Evolutionary conservation across 2,888 invertebrate genomes (phyloP), one percentile per base, ranked within the genome.

Genomic region (Archips crataeganus): DNA sequence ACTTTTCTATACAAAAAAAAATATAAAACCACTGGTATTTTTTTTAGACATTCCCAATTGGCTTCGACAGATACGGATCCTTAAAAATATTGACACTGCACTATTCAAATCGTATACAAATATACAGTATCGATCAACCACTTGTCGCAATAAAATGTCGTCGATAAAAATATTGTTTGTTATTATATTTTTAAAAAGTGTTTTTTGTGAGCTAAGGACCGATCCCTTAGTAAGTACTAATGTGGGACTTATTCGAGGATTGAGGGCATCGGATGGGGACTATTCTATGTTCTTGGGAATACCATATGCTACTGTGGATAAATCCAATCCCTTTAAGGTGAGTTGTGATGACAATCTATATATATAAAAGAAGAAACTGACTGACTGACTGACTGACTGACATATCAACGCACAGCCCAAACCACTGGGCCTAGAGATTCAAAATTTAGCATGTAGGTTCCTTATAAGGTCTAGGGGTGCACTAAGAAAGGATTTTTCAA

Each of bases 251-350:
- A 82, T 87, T 51, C 76, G 79, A 63, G 88, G 89, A 0, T 70
- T 81, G n/a, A 77, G 47, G 32, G 84, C 85, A 1, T 75, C 75
- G 0, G 85, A 87, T 79, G 87, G 86, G 2, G 80, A 83, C 72
- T 89, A 88, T 69, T 80, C 83, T 11, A 84, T 85, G 83, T 88
- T 87, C 65, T 74, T 89, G 73, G 89, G 89, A 2, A 85, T 89
- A 75, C 89, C 89, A 0, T 89, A 85, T 68, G 89, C 83, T 36
- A 79, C 67, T 62, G 82, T 89, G 6, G 78, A 87, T 47, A 72
- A 73, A 5, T 74, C 74, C 0, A 88, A 88, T 77, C 85, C 85
- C 9, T 90, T 89, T 80, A 88, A 87, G 75, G 81, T 77, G 73
- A 77, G 75, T 60, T 59, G 66, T 63, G 11, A 65, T 64, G 32